Base-by-base conservation (phyloP, 2,797 vertebrate genomes). In the Eulemur albifrons region DNA sequence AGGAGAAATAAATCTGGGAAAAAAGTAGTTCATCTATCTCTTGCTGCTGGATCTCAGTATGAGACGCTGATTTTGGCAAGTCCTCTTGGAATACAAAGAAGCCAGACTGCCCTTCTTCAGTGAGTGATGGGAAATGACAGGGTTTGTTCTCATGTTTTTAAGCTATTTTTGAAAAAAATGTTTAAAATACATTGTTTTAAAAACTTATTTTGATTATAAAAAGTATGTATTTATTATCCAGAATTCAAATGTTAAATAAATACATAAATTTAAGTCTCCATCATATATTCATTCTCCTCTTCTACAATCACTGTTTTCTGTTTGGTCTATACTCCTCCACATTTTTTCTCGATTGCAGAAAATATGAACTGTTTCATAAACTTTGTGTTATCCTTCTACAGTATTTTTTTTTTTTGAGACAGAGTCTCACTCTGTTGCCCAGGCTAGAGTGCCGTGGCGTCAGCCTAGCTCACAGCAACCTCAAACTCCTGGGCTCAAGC, bases 291-390 rank as follows among this genome's bases (percentile, higher is more conserved):
- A 97, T 75, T 9, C 35, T 15, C 21, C 5, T 88, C 50, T 92
- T 90, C 38, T 65, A 63, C 38, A 92, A 82, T 75, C 35, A 94
- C 25, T 65, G 52, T 90, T 93, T 76, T 90, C 70, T 92, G 79
- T 81, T 92, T 90, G 59, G 27, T 72, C 61, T 73, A 70, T 59
- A 96, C 2, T 69, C 32, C 32, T 93, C 20, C 25, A 90, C 15
- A 48, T 67, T 94, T 91, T 81, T 93, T 70, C 54, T 94, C 67
- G 76, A 61, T 93, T 96, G 54, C 35, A 93, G 77, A 96, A 91
- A 89, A 79, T 35, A 83, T 35, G 40, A 38, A 73, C 67, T 92
- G 43, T 15, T 83, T 92, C 48, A 59, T 90, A 95, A 90, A 94
- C 82, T 75, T 76, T 92, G 35, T 81, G 30, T 59, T 14, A 86